A percentile compares a stretch with the other conserved stretches of the same genome.
phyloP scores from a whole-genome alignment of 1,140 invertebrate species.

The Drosophila murphyi region DNA sequence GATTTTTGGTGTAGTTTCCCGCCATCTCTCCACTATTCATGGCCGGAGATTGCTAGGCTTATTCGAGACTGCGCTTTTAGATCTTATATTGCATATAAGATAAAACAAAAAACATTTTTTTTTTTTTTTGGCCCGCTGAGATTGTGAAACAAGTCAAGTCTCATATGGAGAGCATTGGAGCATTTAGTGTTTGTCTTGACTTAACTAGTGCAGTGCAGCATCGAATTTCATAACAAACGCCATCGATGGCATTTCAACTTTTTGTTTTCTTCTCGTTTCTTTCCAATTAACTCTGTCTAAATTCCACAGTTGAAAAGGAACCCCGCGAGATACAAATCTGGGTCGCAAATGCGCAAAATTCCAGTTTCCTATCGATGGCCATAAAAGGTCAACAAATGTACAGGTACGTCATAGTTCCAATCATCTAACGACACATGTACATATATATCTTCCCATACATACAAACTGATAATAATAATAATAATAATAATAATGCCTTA shows the following conservation, averaged over 20 bases:
- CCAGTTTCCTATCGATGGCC: constrained; percentile 92
- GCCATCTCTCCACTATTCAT: too few species aligned
- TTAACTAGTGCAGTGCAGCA: constrained; percentile 17
- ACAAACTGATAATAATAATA: too few species aligned
- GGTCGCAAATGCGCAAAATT: constrained; percentile 91
- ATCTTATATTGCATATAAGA: too few species aligned
- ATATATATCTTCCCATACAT: too few species aligned
- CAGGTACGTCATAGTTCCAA: constrained; percentile 62
- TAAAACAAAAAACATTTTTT: too few species aligned
- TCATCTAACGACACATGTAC: constrained; percentile 7
- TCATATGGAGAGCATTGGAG: too few species aligned
- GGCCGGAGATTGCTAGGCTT: too few species aligned
- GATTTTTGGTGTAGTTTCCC: too few species aligned
- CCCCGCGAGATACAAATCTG: constrained; percentile 90
- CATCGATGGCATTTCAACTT: constrained; percentile 27
- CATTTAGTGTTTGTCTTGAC: not conserved
- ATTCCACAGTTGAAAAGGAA: constrained; percentile 88
- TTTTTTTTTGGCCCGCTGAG: too few species aligned
- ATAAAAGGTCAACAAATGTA: constrained; percentile 92
- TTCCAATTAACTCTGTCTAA: constrained; percentile 42
- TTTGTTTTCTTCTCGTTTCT: constrained; percentile 10
- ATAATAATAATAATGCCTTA: too few species aligned
- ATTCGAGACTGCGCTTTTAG: too few species aligned
- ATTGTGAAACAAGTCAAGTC: too few species aligned
- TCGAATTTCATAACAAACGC: constrained; percentile 39